Percentiles rank a stretch among this genome's conserved stretches.
Evolutionary conservation across 2,888 invertebrate genomes (phyloP).

Genomic region (Eustalomyia histrio): DNA sequence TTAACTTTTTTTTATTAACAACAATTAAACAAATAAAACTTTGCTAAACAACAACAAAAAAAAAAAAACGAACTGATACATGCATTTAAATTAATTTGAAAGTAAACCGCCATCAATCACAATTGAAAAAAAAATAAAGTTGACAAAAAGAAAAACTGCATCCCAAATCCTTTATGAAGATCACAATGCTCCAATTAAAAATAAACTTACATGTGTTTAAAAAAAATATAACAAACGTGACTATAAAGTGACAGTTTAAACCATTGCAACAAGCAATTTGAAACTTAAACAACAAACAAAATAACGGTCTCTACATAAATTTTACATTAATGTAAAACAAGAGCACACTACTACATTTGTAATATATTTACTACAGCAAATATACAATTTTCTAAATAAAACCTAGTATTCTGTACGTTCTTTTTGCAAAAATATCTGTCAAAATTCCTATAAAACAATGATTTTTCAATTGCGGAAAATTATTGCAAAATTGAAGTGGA

Average conservation of each 20-base stretch:
- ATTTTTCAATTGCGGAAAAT: no score
- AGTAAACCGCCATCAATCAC: conserved; percentile 61
- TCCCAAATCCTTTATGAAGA: conserved; percentile 43
- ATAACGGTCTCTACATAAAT: conserved; percentile 44
- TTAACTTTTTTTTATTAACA: conserved; percentile 9
- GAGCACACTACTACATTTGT: conserved; percentile 6
- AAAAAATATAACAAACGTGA: conserved; percentile 49
- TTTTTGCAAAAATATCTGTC: no score
- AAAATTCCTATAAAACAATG: no score
- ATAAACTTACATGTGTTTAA: conserved; percentile 47
- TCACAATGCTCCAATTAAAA: conserved; percentile 54
- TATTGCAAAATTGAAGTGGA: no score
- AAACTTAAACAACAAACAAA: conserved; percentile 6
- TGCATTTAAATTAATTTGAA: conserved; percentile 51
- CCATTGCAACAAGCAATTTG: conserved; percentile 15
- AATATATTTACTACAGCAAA: conserved; percentile 16
- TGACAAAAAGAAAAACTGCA: conserved; percentile 16
- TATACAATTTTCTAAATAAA: conserved; percentile 41
- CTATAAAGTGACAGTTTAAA: conserved; percentile 58
- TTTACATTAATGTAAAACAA: conserved; percentile 49
- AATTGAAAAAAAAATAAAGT: conserved; percentile 10
- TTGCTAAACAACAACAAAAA: conserved; percentile 8
- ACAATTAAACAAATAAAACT: conserved; percentile 30
- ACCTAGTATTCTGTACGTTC: no score
- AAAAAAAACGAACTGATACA: conserved; percentile 16